These are phyloP conservation scores for Pinctada fucata DNA, from an alignment of 2,888 invertebrate species.

Conservation along the genomic window DNA sequence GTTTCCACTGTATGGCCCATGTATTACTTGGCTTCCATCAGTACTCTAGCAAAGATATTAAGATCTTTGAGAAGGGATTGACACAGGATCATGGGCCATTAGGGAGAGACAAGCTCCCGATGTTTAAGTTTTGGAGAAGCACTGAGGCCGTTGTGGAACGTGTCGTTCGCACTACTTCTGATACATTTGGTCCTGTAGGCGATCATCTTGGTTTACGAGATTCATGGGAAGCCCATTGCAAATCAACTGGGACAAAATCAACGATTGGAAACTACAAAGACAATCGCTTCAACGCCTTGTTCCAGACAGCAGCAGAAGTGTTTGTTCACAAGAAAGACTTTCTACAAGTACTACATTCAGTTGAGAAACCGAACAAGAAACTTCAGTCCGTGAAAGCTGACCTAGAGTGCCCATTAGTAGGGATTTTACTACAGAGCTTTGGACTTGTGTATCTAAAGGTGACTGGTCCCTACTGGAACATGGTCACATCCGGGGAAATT, in stretches of 20 bases:
- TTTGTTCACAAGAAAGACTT: conserved; percentile 35
- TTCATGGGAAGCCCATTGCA: conserved; percentile 45
- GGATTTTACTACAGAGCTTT: conserved; percentile 31
- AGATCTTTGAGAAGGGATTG: conserved; percentile 12
- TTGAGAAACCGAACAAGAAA: conserved; percentile 42
- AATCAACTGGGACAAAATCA: conserved; percentile 41
- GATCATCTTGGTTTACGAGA: conserved; percentile 41
- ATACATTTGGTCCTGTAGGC: conserved; percentile 39
- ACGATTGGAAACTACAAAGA: conserved; percentile 45
- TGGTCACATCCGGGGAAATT: conserved; percentile 27
- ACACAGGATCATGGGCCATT: conserved; percentile 25
- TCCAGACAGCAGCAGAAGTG: conserved; percentile 41
- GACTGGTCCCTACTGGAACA: conserved; percentile 47
- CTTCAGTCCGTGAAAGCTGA: conserved; percentile 36
- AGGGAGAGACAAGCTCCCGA: conserved; percentile 37
- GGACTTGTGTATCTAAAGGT: conserved; percentile 39
- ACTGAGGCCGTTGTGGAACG: conserved; percentile 40
- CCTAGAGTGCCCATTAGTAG: conserved; percentile 14
- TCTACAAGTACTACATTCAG: conserved; percentile 23
- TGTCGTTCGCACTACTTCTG: conserved; percentile 35
- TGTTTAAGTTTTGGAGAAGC: conserved; percentile 30
- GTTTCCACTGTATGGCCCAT: conserved; percentile 43
- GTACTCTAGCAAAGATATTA: conserved; percentile 10
- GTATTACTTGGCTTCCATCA: conserved; percentile 41
- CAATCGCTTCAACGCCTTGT: conserved; percentile 46